Percentiles rank a stretch among this genome's conserved stretches.
Conservation (phyloP, 2,888 invertebrate genomes). For the Lasioglossum villosulum region DNA sequence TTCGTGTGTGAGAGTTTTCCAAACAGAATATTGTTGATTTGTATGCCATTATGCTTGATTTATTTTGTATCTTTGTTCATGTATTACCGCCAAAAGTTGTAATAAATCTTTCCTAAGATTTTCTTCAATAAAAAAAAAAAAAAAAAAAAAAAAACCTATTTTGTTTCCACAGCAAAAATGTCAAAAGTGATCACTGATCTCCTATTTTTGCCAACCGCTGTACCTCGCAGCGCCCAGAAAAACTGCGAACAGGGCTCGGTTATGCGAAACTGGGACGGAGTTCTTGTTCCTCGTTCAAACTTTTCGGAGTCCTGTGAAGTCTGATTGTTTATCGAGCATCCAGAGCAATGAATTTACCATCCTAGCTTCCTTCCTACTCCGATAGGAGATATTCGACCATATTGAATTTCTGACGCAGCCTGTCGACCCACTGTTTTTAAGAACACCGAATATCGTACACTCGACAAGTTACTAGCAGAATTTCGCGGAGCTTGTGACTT, state of each 20-base stretch:
- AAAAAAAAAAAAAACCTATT: no score
- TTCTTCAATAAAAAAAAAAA: no score
- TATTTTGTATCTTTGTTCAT: no score
- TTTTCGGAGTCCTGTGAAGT: background rate
- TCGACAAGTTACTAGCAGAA: background rate
- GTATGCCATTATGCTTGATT: no score
- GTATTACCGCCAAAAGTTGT: no score
- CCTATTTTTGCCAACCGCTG: background rate
- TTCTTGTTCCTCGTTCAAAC: background rate
- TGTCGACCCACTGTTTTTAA: background rate
- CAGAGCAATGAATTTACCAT: background rate
- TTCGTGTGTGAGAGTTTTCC: no score
- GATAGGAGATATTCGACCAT: constrained; percentile 6
- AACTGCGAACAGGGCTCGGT: background rate
- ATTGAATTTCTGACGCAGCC: background rate
- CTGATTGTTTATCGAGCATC: background rate
- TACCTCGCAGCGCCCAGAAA: background rate
- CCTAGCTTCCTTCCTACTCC: background rate
- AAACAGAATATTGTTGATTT: no score
- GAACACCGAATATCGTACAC: background rate
- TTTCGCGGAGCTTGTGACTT: constrained; percentile 3
- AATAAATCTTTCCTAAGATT: no score
- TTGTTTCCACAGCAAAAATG: background rate
- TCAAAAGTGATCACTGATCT: background rate
- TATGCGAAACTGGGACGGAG: background rate